Evolutionary conservation across 64 coral and sea anemone genomes (phyloP), one percentile per base, ranked within the genome.

Genomic region (Stylophora pistillata): DNA sequence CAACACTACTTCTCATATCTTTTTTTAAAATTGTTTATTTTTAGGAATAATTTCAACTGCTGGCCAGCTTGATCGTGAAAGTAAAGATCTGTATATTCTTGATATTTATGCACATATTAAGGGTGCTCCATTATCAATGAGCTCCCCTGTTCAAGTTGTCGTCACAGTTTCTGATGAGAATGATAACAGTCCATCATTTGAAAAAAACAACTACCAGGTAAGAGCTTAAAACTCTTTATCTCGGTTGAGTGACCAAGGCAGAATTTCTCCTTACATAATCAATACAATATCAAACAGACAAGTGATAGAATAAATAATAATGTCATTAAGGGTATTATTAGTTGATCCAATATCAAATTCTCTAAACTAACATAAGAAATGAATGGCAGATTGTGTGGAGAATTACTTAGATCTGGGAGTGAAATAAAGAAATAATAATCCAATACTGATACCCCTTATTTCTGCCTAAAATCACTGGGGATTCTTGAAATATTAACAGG

Each of bases 111-210:
- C 96, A 13, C 56, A 73, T n/a, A 37, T 87, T 61, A 93, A 86
- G 32, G 94, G 81, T 30, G 76, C 87, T 72, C 61, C 59, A 47
- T 60, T 58, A 15, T 82, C 89, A 74, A 95, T 82, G 79, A 95
- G 86, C 28, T 90, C 93, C 54, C 75, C n/a, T 10, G 61, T 90
- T 14, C 90, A 95, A 85, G 81, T 98, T 60, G 90, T 95, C 89
- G 89, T 98, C 86, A 94, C 89, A 70, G 87, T 98, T 68, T 88
- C 81, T 52, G 96, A 98, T 94, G 87, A 93, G 41, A 98, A 98
- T 87, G 96, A 98, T 33, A 94, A 93, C 76, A 85, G 56, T 32
- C 96, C 96, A 33, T 31, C 66, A 15, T 98, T 98, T 93, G 68
- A 71, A 56, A 65, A 74, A 34, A 61, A 72, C 15, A 74, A 93